Base-by-base conservation (phyloP, 2,888 invertebrate species). In the Adelphocoris suturalis region DNA sequence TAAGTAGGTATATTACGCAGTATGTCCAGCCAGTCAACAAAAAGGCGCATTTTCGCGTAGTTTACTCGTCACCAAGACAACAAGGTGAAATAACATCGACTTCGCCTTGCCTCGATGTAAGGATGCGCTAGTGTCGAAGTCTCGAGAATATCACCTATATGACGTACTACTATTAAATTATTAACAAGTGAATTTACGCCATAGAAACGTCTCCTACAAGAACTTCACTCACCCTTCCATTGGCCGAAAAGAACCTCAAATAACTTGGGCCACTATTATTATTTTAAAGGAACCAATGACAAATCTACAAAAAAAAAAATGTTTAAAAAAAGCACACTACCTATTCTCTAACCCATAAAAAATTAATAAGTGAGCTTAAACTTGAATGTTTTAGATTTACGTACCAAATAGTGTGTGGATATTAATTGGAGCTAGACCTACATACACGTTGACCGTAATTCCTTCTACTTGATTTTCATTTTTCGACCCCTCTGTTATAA, bases 341-440 rank as follows among this genome's bases (percentile, higher is more conserved):
- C 37, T 23, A 52, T 68, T 37, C 37, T 37, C 3, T 68, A 68
- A 68, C 23, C 68, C 9, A 68, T 16, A 16, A 57, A 57, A 37
- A 37, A 37, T 37, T 37, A 68, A 68, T 68, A 68, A 68, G 23
- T 68, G 68, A 68, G 68, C 68, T 68, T 68, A 68, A 68, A 23
- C 4, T 23, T 68, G 68, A 68, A 68, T 68, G 68, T 68, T 68
- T 23, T 68, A 68, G 68, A 68, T 68, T 19, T 68, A 68, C 13
- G 23, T 68, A 68, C 23, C 23, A 12, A 57, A 27, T 68, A 68
- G 68, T 12, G 68, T 68, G 68, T 68, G 68, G 23, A 68, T 68
- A 68, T 68, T 37, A 27, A 61, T 61, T n/a, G 19, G 12, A 12
- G 68, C 68, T 23, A 68, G 19, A 68, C 12, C 23, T 68, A 0